Evolutionary conservation across 2,113 vertebrate genomes (phyloP).

Genomic region (Psittacula cyanocephala): DNA sequence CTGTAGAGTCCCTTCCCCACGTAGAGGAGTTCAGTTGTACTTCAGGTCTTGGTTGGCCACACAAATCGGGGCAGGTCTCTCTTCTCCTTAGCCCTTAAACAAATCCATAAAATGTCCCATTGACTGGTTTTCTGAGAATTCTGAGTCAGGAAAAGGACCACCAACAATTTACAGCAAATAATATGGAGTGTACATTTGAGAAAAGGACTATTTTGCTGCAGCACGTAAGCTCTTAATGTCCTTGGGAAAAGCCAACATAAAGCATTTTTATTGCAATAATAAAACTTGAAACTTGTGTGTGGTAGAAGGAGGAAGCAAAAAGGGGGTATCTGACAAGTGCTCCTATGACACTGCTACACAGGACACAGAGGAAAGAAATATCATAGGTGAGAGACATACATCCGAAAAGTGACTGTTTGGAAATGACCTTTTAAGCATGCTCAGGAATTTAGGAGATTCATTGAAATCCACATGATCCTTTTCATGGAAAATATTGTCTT

Average conservation of each 20-base stretch:
- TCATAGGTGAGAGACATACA: background rate
- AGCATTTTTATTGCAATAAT: constrained; percentile 26
- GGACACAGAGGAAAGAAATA: background rate
- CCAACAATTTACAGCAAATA: background rate
- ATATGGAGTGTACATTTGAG: background rate
- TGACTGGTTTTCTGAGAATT: background rate
- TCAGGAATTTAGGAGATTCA: background rate
- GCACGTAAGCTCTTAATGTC: background rate
- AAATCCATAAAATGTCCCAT: background rate
- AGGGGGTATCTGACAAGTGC: background rate
- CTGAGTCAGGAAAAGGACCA: background rate
- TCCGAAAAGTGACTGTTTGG: background rate
- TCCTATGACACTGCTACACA: background rate
- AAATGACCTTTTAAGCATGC: background rate
- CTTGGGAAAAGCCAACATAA: constrained; percentile 29
- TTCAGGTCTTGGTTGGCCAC: background rate
- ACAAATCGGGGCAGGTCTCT: background rate
- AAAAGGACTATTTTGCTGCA: background rate
- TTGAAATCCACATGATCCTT: background rate
- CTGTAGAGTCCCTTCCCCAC: background rate
- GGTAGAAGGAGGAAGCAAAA: background rate
- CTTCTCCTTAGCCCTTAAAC: background rate
- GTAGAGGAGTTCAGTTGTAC: background rate
- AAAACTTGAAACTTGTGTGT: background rate
- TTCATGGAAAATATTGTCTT: fast-evolving